Conservation (phyloP, 2,113 vertebrate genomes). For the Macaca mulatta region DNA sequence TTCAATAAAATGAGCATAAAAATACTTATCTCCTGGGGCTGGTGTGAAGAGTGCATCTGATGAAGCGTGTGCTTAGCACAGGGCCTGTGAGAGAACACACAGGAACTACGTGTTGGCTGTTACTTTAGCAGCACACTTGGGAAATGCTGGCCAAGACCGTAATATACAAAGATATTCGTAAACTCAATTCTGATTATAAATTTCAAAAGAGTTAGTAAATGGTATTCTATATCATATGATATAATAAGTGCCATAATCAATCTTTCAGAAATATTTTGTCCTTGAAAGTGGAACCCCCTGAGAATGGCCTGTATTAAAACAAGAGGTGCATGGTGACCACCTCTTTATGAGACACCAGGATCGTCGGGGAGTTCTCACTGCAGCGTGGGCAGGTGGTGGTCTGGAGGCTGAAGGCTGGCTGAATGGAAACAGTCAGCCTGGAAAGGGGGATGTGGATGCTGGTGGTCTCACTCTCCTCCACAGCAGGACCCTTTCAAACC, state of each 20-base stretch:
- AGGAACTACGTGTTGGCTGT: no score
- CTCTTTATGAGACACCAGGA: not conserved
- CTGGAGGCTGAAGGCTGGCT: not conserved
- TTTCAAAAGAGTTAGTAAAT: not conserved
- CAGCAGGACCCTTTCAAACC: slow-evolving; percentile 44
- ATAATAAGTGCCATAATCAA: not conserved
- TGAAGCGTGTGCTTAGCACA: not conserved
- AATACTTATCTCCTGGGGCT: not conserved
- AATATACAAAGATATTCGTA: not conserved
- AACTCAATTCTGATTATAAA: not conserved
- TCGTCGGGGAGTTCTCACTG: not conserved
- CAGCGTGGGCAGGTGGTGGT: not conserved
- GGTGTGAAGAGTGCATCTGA: not conserved
- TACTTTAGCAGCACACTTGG: fast-evolving
- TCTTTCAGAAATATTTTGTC: not conserved
- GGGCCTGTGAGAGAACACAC: fast-evolving
- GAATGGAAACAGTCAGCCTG: not conserved
- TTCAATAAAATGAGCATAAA: slow-evolving; percentile 49
- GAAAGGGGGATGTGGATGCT: not conserved
- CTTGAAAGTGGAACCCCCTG: not conserved
- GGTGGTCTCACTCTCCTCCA: slow-evolving; percentile 40
- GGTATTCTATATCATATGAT: not conserved
- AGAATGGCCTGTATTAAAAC: fast-evolving
- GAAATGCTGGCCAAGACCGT: not conserved
- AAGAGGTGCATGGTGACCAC: fast-evolving